Evolutionary conservation across 2,888 invertebrate genomes (phyloP).

Genomic region (Drosophila histrio): DNA sequence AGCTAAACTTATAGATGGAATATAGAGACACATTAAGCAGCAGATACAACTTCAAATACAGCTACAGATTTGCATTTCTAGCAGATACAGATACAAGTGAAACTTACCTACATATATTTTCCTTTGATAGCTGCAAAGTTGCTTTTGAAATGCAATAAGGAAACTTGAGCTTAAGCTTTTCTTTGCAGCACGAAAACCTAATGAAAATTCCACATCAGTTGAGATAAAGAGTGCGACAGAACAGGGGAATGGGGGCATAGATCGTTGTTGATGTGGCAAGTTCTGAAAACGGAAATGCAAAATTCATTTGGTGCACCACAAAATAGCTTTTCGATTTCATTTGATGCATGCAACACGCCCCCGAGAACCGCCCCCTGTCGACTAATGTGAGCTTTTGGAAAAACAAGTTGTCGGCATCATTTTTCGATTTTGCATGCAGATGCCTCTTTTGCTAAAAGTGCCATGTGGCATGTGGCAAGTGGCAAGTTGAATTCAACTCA

Average conservation of each 20-base stretch:
- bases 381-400: slow-evolving; percentile 24
- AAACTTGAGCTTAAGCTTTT: background rate
- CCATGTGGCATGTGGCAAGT: slow-evolving; percentile 1
- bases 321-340: slow-evolving; percentile 56
- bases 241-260: background rate
- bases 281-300: slow-evolving; percentile 19
- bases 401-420: slow-evolving; percentile 45
- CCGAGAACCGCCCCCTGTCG: background rate
- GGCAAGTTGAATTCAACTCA: slow-evolving; percentile 42
- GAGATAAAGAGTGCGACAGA: background rate
- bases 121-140: slow-evolving; percentile 1
- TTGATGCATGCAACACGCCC: slow-evolving; percentile 4
- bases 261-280: slow-evolving; percentile 24
- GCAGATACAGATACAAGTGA: slow-evolving; percentile 5
- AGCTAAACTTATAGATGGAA: too few relatives aligned
- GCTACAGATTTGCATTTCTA: background rate
- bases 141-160: background rate
- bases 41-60: background rate
- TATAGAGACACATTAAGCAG: background rate
- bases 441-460: slow-evolving; percentile 15
- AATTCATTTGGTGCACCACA: slow-evolving; percentile 54
- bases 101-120: background rate
- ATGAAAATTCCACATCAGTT: slow-evolving; percentile 2
- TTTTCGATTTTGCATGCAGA: slow-evolving; percentile 54
- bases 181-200: background rate